Evolutionary conservation across 2,888 invertebrate genomes (phyloP).

Genomic region (Notodonta dromedarius): DNA sequence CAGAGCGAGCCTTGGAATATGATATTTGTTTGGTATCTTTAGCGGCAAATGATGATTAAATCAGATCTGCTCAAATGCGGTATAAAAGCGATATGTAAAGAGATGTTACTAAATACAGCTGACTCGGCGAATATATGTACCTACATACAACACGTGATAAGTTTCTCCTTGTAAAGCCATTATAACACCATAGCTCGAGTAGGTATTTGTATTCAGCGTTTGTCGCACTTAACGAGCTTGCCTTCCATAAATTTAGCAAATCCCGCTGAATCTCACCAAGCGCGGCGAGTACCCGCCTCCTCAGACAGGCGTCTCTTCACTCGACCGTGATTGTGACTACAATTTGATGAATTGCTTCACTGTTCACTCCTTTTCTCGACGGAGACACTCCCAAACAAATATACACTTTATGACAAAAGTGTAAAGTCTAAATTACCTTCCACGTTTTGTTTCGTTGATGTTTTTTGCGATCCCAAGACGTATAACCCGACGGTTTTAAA

Average conservation of each 20-base stretch:
- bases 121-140: not conserved
- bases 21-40: slow-evolving; percentile 33
- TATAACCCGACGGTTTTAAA: slow-evolving; percentile 45
- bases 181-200: slow-evolving; percentile 27
- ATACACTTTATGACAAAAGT: slow-evolving; percentile 12
- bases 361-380: slow-evolving; percentile 49
- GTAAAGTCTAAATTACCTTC: slow-evolving; percentile 8
- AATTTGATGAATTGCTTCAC: slow-evolving; percentile 71
- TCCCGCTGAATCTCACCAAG: slow-evolving; percentile 55
- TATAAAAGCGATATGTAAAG: no score
- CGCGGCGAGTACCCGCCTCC: slow-evolving; percentile 45
- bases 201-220: slow-evolving; percentile 51
- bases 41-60: no score
- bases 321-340: slow-evolving; percentile 69
- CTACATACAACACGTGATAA: slow-evolving; percentile 16
- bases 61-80: no score
- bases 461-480: slow-evolving; percentile 26
- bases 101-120: no score
- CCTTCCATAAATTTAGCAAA: slow-evolving; percentile 61
- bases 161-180: slow-evolving; percentile 21
- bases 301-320: slow-evolving; percentile 61
- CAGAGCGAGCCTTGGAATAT: slow-evolving; percentile 24
- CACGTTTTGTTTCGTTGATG: slow-evolving; percentile 10
- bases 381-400: slow-evolving; percentile 14
- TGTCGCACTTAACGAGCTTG: slow-evolving; percentile 55